Evolutionary conservation across 2,113 vertebrate genomes (phyloP), one percentile per base, ranked within the genome.

Genomic region (Tachysurus fulvidraco): DNA sequence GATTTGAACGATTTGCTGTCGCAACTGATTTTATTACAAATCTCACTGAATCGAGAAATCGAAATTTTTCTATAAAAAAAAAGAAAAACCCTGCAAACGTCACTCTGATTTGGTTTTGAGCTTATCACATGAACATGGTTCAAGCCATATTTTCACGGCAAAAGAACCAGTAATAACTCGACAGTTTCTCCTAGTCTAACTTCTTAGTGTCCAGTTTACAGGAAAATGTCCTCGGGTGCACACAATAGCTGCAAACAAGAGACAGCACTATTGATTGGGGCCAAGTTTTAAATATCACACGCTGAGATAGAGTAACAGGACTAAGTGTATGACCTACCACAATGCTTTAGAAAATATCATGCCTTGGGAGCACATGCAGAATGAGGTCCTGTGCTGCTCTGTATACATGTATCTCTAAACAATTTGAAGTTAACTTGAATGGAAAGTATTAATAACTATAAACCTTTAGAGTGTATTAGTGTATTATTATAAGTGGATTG

Each of bases 201-300:
- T 94, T 90, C 90, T 93, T 89, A 89, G 88, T 76, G 50, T 92
- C 90, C 89, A 84, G 83, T 91, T 94, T 93, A 92, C 90, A 93
- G 92, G 93, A 95, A 95, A 94, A 95, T 93, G 91, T 94, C 93
- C 92, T 93, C 89, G 90, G 92, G 93, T 87, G 46, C 92, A 91
- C 91, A 90, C 90, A 89, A 88, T 92, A 82, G 90, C 86, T 87
- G 90, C 86, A 83, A 90, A 93, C 52, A 87, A 93, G 90, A 93
- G 92, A 93, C 90, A 89, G 91, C 89, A 89, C 77, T 92, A 88
- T 91, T 90, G 91, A 94, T 93, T 89, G 74, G 44, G 89, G 91
- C 92, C 92, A 93, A 95, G 93, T 93, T 92, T 94, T 92, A 91
- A 93, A 94, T 94, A 94, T 94, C 93, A 92, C 87, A 88, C 88